Evolutionary conservation across 2,888 invertebrate species (phyloP).

Genomic region (Tenthredo scrophulariae): DNA sequence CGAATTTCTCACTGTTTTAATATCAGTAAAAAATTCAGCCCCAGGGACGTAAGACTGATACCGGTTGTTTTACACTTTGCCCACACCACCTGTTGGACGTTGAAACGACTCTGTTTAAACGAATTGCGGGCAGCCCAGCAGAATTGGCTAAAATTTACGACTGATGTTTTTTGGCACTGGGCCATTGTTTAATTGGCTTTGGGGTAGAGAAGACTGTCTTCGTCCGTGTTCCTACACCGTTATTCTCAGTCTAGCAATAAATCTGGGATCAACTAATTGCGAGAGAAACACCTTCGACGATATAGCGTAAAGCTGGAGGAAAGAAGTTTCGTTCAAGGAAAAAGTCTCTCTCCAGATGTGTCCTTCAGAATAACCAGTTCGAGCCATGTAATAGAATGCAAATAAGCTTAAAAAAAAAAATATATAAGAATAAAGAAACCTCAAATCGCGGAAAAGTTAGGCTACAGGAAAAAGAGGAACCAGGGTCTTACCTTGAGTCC

Average conservation of each 20-base stretch:
- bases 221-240: constrained; percentile 1
- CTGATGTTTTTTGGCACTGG: constrained; percentile 13
- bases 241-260: constrained; percentile 19
- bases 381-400: too few species aligned
- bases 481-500: constrained; percentile 81
- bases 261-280: constrained; percentile 6
- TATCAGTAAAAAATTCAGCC: constrained; percentile 79
- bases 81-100: constrained; percentile 46
- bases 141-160: constrained; percentile 11
- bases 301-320: not conserved
- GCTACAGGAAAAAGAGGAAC: not conserved
- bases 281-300: constrained; percentile 1
- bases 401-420: not conserved
- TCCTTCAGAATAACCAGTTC: not conserved
- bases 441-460: not conserved
- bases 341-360: not conserved
- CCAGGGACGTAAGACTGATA: constrained; percentile 20
- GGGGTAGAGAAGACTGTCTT: not conserved
- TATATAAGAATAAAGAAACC: not conserved
- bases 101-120: not conserved
- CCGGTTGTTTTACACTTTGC: constrained; percentile 61
- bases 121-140: constrained; percentile 3
- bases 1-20: constrained; percentile 56
- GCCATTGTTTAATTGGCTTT: constrained; percentile 43
- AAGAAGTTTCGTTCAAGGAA: not conserved